Base-by-base conservation (phyloP, 1,140 invertebrate species). In the Bacillus rossius region DNA sequence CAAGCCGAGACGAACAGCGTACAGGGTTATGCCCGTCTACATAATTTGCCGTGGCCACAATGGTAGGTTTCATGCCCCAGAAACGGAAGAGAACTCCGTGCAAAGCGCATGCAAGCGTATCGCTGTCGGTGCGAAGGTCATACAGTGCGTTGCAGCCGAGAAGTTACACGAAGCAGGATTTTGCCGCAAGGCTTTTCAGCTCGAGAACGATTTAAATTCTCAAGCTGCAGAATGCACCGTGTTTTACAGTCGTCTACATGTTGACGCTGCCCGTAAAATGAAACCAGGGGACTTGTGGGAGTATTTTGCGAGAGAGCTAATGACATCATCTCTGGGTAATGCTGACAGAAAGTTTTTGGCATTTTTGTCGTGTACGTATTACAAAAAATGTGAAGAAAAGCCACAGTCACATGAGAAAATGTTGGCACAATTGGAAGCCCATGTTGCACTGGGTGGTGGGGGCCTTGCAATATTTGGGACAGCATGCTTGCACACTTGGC, bases 401-500 rank as follows among this genome's bases (percentile, higher is more conserved):
- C 72, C 75, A 19, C 69, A 69, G 50, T 85, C 84, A 13, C 88
- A 93, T 69, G 82, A 85, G 51, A 86, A 91, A 65, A 84, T 89
- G 26, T 71, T 92, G 20, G 79, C 82, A 5, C 77, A 87, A 50
- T 88, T 88, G 4, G 85, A 90, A 74, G 92, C 84, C 1, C 88
- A 96, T 73, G 89, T 88, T 29, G 93, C 94, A 2, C 74, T 96
- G 48, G 94, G 93, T 49, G 88, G 89, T 49, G 94, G 93, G 14
- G 93, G 92, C 4, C 75, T 98, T 40, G 94, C 94, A 3, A 74
- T 97, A 4, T 91, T 96, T 70, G 92, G 94, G 3, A 91, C 89
- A 1, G 92, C 88, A 3, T 94, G 90, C 70, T 79, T 98, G 37
- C 90, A 95, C 71, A 89, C 92, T 1, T 97, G 94, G 94, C 91